A percentile compares a stretch with the other conserved stretches of the same genome.
phyloP scores from a whole-genome alignment of 1,140 invertebrate genomes.

The Brachionus rotundiformis region DNA sequence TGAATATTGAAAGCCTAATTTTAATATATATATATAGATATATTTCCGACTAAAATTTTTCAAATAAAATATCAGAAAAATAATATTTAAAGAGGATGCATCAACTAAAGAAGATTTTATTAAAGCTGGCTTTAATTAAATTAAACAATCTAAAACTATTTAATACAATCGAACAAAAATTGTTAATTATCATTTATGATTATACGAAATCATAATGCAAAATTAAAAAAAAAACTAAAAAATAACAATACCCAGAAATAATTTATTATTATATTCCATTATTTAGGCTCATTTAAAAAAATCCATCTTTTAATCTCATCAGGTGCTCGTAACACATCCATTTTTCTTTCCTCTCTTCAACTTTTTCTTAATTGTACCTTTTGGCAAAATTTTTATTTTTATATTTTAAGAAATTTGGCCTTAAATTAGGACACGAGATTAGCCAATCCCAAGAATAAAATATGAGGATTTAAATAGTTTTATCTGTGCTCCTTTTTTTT shows the following conservation, averaged over 20 bases:
- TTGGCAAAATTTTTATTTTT: not conserved
- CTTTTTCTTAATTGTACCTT: not conserved
- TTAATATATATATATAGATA: no score
- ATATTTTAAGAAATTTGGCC: not conserved
- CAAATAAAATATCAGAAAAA: no score
- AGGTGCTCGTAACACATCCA: not conserved
- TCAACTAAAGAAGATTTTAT: no score
- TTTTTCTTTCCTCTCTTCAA: not conserved
- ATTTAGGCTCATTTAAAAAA: not conserved
- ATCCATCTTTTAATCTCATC: not conserved
- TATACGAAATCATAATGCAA: conserved; percentile 6
- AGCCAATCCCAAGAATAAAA: not conserved
- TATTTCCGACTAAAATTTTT: no score
- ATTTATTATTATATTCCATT: not conserved
- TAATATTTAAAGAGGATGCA: no score
- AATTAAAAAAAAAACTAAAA: conserved; percentile 9
- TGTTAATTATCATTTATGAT: not conserved
- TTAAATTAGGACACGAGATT: not conserved
- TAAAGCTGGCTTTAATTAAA: no score
- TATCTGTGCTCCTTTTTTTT: not conserved
- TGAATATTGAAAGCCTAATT: no score
- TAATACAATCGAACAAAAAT: not conserved
- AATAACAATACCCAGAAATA: conserved; percentile 5
- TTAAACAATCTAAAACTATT: not conserved
- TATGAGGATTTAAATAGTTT: conserved; percentile 13